A percentile compares a stretch with the other conserved stretches of the same genome.
Evolutionary conservation across 2,888 invertebrate genomes (phyloP).

Genomic region (Drosophila putrida): DNA sequence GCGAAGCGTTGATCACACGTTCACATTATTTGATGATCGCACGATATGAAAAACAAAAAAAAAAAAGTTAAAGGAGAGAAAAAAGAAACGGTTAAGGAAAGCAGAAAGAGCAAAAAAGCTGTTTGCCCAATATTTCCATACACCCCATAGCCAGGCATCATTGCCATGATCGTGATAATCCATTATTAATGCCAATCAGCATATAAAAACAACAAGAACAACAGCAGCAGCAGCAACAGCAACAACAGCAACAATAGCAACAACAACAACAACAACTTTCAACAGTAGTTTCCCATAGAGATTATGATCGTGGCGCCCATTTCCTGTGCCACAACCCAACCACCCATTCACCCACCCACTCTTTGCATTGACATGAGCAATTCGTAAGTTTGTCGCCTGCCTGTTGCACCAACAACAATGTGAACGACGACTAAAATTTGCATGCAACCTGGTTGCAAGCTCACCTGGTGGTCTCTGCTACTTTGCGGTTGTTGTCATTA

Average conservation of each 20-base stretch:
- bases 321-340: constrained; percentile 38
- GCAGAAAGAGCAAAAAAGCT: constrained; percentile 34
- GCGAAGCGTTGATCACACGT: constrained; percentile 82
- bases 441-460: constrained; percentile 58
- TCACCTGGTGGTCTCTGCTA: constrained; percentile 74
- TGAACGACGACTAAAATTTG: constrained; percentile 56
- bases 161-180: constrained; percentile 84
- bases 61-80: constrained; percentile 17
- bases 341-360: constrained; percentile 54
- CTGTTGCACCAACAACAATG: constrained; percentile 4
- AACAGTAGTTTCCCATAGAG: constrained; percentile 69
- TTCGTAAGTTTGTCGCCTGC: constrained; percentile 84
- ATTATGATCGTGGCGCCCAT: constrained; percentile 78
- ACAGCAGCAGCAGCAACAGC: no score
- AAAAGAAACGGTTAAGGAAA: constrained; percentile 56
- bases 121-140: constrained; percentile 83
- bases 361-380: constrained; percentile 75
- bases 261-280: constrained; percentile 43
- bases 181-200: constrained; percentile 86
- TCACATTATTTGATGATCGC: constrained; percentile 84
- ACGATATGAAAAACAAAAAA: constrained; percentile 76
- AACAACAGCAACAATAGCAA: constrained; percentile 5
- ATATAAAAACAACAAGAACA: constrained; percentile 63
- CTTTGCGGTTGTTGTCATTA: constrained; percentile 76
- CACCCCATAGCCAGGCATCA: constrained; percentile 31